Evolutionary conservation across 2,888 invertebrate species (phyloP).

Genomic region (Lysandra coridon): DNA sequence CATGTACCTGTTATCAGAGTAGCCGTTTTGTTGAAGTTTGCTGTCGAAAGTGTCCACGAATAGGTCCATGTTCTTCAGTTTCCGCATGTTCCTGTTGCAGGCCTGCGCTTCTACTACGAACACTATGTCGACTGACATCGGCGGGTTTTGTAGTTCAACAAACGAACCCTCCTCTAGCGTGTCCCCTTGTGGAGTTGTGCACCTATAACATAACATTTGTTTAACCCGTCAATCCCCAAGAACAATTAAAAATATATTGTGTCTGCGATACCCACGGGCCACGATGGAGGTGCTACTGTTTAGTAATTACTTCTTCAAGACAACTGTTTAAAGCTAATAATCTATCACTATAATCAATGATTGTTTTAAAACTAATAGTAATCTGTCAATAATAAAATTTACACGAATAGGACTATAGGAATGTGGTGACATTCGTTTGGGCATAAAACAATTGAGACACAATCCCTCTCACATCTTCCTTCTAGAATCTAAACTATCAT

Average conservation of each 20-base stretch:
- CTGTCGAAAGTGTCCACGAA: conserved; percentile 85
- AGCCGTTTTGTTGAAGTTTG: conserved; percentile 82
- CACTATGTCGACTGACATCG: conserved; percentile 90
- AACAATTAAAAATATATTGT: too few species aligned
- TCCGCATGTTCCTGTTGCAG: conserved; percentile 87
- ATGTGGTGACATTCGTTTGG: too few species aligned
- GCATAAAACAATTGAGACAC: too few species aligned
- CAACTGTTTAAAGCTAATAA: background rate
- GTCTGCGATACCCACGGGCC: too few species aligned
- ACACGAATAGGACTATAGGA: too few species aligned
- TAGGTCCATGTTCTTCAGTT: conserved; percentile 84
- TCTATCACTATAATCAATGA: too few species aligned
- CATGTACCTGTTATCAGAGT: conserved; percentile 84
- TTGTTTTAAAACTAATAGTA: too few species aligned
- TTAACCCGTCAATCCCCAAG: background rate
- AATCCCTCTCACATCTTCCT: too few species aligned
- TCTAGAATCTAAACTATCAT: too few species aligned
- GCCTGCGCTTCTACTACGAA: conserved; percentile 93
- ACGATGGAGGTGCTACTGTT: too few species aligned
- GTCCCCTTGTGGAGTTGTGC: conserved; percentile 84
- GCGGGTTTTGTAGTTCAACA: conserved; percentile 83
- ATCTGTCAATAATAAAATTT: too few species aligned
- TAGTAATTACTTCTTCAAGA: background rate
- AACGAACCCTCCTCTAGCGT: conserved; percentile 88
- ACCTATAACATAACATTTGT: conserved; percentile 67